Conservation (phyloP, 2,888 invertebrate species). For the Dinocampus coccinellae region DNA sequence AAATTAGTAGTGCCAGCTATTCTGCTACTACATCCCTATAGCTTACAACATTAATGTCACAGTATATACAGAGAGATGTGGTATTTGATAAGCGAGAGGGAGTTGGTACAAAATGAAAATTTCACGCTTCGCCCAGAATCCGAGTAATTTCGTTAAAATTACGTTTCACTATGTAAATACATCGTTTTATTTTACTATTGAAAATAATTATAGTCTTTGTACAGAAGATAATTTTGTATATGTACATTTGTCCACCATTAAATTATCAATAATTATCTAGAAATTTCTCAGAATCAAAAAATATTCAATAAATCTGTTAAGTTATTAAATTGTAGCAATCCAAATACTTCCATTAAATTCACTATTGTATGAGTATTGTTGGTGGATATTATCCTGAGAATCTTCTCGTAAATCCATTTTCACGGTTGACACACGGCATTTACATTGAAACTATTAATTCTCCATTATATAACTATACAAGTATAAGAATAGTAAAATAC, state of each 20-base stretch:
- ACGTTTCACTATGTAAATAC: constrained; percentile 27
- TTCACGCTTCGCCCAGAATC: constrained; percentile 34
- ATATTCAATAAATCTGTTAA: background rate
- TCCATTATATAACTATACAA: background rate
- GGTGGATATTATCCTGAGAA: background rate
- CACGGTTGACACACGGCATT: background rate
- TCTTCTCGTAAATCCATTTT: background rate
- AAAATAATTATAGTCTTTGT: background rate
- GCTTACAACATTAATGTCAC: background rate
- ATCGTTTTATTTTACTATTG: background rate
- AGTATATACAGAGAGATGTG: background rate
- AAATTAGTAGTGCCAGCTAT: background rate
- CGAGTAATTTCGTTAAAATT: constrained; percentile 39
- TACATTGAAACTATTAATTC: constrained; percentile 1
- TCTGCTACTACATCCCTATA: background rate
- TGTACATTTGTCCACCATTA: no score
- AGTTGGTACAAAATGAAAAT: constrained; percentile 38
- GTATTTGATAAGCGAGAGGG: background rate
- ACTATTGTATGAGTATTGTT: background rate
- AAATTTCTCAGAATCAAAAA: no score
- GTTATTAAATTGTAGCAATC: background rate
- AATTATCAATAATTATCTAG: no score
- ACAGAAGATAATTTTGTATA: no score
- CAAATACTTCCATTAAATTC: background rate
- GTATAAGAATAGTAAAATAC: no score